phyloP scores from a whole-genome alignment of 1,140 invertebrate species.

The Archivesica marissinica region DNA sequence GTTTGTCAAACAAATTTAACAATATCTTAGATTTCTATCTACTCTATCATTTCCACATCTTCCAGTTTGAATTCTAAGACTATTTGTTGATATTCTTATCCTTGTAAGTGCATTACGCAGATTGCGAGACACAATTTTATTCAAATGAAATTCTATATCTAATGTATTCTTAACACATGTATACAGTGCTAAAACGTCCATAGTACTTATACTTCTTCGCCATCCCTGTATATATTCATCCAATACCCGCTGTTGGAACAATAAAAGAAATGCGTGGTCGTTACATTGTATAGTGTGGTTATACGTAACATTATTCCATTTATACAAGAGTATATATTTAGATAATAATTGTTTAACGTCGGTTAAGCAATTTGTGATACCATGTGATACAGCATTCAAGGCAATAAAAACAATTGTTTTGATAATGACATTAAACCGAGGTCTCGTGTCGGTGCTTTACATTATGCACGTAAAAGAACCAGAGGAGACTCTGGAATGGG shows the following conservation, averaged over 20 bases:
- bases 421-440: background rate
- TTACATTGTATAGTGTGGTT: no score
- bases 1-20: background rate
- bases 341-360: background rate
- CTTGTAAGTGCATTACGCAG: background rate
- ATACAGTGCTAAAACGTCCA: background rate
- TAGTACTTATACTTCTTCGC: background rate
- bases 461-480: no score
- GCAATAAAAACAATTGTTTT: background rate
- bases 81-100: background rate
- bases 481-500: no score
- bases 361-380: background rate
- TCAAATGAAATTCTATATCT: background rate
- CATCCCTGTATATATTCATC: background rate
- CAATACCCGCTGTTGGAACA: no score
- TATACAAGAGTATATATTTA: background rate
- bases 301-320: background rate
- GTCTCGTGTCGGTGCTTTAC: no score
- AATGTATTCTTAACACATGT: background rate
- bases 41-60: background rate
- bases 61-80: background rate
- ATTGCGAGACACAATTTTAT: background rate
- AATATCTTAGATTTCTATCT: background rate
- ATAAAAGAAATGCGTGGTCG: no score
- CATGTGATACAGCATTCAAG: background rate